Percentiles rank a stretch among this genome's conserved stretches.
Conservation (phyloP, 2,888 invertebrate species). For the Drosophila falleni region DNA sequence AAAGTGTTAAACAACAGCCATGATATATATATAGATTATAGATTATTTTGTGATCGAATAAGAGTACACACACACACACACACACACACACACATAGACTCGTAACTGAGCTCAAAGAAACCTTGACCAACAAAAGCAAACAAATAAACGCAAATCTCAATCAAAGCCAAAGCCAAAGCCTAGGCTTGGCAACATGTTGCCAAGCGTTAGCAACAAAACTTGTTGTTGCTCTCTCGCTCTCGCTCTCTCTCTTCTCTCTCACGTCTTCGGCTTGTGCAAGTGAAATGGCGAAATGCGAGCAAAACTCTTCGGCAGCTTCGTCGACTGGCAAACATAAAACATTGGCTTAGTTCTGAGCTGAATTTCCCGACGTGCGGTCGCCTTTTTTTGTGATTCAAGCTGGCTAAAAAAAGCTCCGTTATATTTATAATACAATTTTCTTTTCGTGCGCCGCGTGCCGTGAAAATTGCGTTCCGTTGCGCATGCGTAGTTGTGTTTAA, state of each 20-base stretch:
- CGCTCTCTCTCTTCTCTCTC: conserved; percentile 21
- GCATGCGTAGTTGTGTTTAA: conserved; percentile 67
- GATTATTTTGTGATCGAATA: conserved; percentile 67
- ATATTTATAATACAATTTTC: conserved; percentile 58
- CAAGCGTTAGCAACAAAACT: conserved; percentile 29
- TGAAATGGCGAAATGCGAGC: conserved; percentile 67
- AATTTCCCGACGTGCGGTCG: conserved; percentile 83
- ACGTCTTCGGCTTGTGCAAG: conserved; percentile 45
- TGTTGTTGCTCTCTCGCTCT: conserved; percentile 25
- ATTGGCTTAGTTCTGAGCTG: conserved; percentile 84
- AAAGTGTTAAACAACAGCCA: conserved; percentile 70
- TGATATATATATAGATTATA: conserved; percentile 75
- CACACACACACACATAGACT: neutral
- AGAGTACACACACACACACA: neutral
- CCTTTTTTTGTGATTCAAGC: conserved; percentile 33
- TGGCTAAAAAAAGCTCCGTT: conserved; percentile 36
- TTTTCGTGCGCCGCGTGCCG: conserved; percentile 66
- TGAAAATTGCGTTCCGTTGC: conserved; percentile 57
- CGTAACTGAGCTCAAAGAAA: conserved; percentile 49
- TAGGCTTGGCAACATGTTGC: conserved; percentile 55
- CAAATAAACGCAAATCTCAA: conserved; percentile 24
- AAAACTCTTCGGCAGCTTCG: conserved; percentile 59
- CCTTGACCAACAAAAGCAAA: conserved; percentile 69
- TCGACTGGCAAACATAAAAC: conserved; percentile 62
- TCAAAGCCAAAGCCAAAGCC: conserved; percentile 39